A percentile compares a stretch with the other conserved stretches of the same genome.
Conservation (phyloP, 2,888 invertebrate genomes). For the Epiblema foenella region DNA sequence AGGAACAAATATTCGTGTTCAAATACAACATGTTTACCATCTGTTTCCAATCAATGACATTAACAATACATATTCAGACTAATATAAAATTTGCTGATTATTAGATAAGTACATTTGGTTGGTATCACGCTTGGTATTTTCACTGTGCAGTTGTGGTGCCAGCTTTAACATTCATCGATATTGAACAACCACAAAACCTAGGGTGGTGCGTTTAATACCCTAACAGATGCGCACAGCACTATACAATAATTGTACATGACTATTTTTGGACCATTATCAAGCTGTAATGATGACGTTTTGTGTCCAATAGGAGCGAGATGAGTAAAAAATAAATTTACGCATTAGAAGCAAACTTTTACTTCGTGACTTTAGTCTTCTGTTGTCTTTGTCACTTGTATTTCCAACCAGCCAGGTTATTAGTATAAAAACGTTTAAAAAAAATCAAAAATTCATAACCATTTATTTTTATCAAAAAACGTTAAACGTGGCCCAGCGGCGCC, state of each 20-base stretch:
- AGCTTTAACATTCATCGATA: constrained; percentile 42
- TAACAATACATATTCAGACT: too few relatives aligned
- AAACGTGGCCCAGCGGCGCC: too few relatives aligned
- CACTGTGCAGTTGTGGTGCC: neutral
- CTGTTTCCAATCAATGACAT: too few relatives aligned
- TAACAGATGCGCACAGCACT: constrained; percentile 1
- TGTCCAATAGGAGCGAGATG: neutral
- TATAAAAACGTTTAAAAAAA: too few relatives aligned
- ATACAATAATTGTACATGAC: neutral
- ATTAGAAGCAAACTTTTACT: neutral
- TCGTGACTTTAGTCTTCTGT: too few relatives aligned
- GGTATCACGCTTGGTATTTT: neutral
- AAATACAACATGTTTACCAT: too few relatives aligned
- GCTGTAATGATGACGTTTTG: neutral
- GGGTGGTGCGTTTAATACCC: constrained; percentile 9
- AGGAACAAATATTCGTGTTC: too few relatives aligned
- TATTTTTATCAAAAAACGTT: too few relatives aligned
- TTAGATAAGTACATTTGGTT: neutral
- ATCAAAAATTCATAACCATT: too few relatives aligned
- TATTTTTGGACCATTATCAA: constrained; percentile 1
- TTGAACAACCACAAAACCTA: constrained; percentile 14
- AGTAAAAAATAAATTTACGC: neutral
- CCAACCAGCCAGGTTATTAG: too few relatives aligned
- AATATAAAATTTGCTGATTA: too few relatives aligned
- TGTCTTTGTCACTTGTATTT: too few relatives aligned